phyloP scores from a whole-genome alignment of 2,113 vertebrate species.

The Neolamprologus tretocephalus region DNA sequence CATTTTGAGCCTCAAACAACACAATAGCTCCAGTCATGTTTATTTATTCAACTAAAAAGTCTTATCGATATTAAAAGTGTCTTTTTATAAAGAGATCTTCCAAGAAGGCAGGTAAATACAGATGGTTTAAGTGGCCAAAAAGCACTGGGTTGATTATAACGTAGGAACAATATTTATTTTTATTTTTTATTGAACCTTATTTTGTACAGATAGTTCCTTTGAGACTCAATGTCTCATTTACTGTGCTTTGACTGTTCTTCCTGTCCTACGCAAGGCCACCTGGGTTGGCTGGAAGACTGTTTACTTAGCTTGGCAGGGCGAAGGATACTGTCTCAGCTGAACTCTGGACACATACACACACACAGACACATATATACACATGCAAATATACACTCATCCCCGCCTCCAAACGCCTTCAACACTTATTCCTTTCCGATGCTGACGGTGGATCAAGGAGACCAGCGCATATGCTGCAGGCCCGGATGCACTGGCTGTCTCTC shows the following conservation, averaged over 20 bases:
- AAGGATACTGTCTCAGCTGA: neutral
- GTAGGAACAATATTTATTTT: neutral
- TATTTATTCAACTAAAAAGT: neutral
- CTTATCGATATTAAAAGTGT: neutral
- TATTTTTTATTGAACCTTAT: neutral
- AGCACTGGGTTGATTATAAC: neutral
- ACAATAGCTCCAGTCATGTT: neutral
- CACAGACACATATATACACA: neutral
- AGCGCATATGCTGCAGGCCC: rapidly evolving
- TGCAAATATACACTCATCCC: neutral
- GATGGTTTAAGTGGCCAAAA: neutral
- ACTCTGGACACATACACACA: neutral
- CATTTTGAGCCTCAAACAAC: neutral
- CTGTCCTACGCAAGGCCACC: neutral
- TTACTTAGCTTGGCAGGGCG: neutral
- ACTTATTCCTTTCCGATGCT: neutral
- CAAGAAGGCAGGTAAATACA: neutral
- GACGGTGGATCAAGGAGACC: neutral
- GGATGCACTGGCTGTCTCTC: neutral
- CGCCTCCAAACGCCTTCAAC: rapidly evolving
- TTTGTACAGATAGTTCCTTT: neutral
- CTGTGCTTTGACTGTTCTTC: neutral
- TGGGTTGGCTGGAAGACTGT: neutral
- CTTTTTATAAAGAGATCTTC: neutral
- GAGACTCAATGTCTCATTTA: neutral